Evolutionary conservation across 2,113 vertebrate species (phyloP).

Genomic region (Turdus rufiventris): DNA sequence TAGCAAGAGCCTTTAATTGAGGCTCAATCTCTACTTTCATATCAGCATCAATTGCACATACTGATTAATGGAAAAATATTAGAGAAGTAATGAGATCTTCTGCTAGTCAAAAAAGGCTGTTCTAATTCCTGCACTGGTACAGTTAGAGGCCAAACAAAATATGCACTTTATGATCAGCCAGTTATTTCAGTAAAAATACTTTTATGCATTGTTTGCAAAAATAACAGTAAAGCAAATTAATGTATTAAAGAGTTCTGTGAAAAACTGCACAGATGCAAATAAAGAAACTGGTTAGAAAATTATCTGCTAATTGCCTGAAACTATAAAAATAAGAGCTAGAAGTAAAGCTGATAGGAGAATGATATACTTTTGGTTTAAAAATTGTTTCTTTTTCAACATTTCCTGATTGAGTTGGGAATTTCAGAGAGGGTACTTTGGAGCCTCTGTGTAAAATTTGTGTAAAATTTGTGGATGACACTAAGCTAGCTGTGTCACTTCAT

Average conservation of each 20-base stretch:
- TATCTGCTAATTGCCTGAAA: not conserved
- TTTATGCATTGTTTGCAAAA: constrained; percentile 5
- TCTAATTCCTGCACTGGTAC: not conserved
- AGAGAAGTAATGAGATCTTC: constrained; percentile 30
- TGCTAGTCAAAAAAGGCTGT: not conserved
- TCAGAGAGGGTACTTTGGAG: not conserved
- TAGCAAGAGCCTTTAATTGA: constrained; percentile 31
- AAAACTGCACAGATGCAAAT: not conserved
- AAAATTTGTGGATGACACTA: not conserved
- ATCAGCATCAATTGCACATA: not conserved
- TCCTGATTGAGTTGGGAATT: not conserved
- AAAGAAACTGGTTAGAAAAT: not conserved
- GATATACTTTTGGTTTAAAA: not conserved
- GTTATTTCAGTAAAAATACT: not conserved
- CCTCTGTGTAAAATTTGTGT: not conserved
- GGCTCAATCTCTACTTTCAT: not conserved
- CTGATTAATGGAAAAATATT: constrained; percentile 26
- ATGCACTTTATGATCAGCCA: not conserved
- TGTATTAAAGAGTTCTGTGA: not conserved
- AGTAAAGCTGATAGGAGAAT: not conserved
- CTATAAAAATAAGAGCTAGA: not conserved
- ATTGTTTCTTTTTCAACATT: not conserved
- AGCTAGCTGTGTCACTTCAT: not conserved
- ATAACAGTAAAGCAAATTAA: not conserved
- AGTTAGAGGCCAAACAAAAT: not conserved